A percentile compares a stretch with the other conserved stretches of the same genome.
These are phyloP conservation scores for Vanessa atalanta DNA, from an alignment of 1,140 invertebrate species.

Conservation along the genomic window DNA sequence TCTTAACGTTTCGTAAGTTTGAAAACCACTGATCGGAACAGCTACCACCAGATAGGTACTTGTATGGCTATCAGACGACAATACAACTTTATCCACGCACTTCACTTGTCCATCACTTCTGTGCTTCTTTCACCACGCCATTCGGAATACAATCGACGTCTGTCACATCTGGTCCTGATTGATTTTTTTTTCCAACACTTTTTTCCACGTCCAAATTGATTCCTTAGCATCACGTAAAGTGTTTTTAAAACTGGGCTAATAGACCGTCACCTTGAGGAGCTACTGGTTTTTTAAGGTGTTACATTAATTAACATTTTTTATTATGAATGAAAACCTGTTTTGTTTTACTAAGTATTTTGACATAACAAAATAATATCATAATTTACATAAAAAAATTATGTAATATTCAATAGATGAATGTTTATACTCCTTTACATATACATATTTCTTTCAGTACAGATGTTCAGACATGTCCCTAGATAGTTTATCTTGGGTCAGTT, in stretches of 20 bases:
- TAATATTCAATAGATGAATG: no score
- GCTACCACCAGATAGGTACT: conserved; percentile 39
- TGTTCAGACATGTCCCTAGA: no score
- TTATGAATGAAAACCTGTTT: no score
- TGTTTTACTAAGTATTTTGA: no score
- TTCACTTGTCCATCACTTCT: conserved; percentile 55
- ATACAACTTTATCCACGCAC: conserved; percentile 65
- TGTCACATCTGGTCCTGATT: conserved; percentile 76
- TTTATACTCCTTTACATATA: no score
- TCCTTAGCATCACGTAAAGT: conserved; percentile 26
- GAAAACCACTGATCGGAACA: conserved; percentile 48
- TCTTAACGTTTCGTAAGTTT: conserved; percentile 26
- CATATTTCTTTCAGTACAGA: no score
- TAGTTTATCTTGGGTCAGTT: no score
- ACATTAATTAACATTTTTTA: not conserved
- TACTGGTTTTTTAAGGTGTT: not conserved
- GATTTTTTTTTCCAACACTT: conserved; percentile 74
- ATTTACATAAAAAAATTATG: no score
- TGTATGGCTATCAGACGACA: conserved; percentile 65
- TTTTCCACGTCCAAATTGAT: conserved; percentile 58
- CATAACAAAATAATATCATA: no score
- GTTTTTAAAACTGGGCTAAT: conserved; percentile 12
- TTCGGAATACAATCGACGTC: conserved; percentile 62
- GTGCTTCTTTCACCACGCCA: conserved; percentile 65
- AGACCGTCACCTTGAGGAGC: conserved; percentile 1